Evolutionary conservation across 2,888 invertebrate genomes (phyloP).

Genomic region (Mesorhabditis spiculigera): DNA sequence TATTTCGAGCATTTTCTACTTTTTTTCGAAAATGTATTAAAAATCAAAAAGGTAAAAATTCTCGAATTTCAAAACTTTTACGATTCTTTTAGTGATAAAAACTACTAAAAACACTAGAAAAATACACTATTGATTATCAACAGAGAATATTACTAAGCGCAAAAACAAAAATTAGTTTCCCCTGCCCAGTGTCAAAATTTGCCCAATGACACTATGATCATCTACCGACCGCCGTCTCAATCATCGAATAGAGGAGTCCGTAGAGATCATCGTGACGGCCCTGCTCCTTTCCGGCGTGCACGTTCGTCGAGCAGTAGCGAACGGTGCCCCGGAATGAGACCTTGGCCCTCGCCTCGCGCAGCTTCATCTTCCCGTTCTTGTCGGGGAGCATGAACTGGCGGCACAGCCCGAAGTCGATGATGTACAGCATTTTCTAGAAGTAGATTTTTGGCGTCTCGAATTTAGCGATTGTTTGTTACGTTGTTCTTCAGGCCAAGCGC

Average conservation of each 20-base stretch:
- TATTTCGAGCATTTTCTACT: too few relatives aligned
- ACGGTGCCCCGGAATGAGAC: conserved; percentile 90
- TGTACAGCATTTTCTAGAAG: conserved; percentile 29
- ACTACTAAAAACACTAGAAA: too few relatives aligned
- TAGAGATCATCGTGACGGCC: conserved; percentile 94
- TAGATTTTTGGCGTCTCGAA: neutral
- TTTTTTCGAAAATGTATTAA: too few relatives aligned
- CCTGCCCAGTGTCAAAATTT: too few relatives aligned
- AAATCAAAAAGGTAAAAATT: neutral
- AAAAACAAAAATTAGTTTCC: too few relatives aligned
- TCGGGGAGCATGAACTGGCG: conserved; percentile 43
- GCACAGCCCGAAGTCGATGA: conserved; percentile 52
- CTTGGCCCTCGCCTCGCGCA: conserved; percentile 45
- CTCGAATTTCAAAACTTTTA: too few relatives aligned
- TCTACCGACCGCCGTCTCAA: conserved; percentile 29
- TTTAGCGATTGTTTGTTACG: conserved; percentile 3
- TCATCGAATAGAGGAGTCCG: conserved; percentile 36
- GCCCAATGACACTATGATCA: neutral
- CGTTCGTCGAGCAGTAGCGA: conserved; percentile 95
- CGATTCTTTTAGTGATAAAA: too few relatives aligned
- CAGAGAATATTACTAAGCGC: too few relatives aligned
- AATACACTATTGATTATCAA: too few relatives aligned
- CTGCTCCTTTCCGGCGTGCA: conserved; percentile 96
- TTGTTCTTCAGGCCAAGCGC: conserved; percentile 33
- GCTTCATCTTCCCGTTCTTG: conserved; percentile 77